Percentiles rank a stretch among this genome's conserved stretches.
Conservation (phyloP, 2,888 invertebrate genomes). For the Troilus luridus region DNA sequence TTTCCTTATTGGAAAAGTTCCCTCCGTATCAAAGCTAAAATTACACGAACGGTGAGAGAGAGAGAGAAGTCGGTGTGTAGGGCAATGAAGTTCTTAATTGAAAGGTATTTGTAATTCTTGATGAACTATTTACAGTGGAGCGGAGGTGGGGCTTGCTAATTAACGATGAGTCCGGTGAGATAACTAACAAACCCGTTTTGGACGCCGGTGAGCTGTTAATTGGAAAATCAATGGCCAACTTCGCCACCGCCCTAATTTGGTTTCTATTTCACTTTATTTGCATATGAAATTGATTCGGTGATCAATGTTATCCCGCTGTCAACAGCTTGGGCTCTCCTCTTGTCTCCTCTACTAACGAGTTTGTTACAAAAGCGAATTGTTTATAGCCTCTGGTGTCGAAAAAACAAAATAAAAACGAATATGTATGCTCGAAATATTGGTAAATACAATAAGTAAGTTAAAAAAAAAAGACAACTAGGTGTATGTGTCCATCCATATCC, state of each 20-base stretch:
- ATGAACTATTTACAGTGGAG: conserved; percentile 58
- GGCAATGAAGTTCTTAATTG: conserved; percentile 27
- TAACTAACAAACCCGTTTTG: conserved; percentile 52
- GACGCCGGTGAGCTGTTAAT: conserved; percentile 37
- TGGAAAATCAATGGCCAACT: conserved; percentile 60
- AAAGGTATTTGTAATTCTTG: conserved; percentile 51
- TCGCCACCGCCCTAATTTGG: conserved; percentile 59
- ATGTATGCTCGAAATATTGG: no score
- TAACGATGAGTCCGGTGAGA: background rate
- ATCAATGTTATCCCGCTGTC: conserved; percentile 1
- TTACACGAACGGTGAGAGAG: background rate
- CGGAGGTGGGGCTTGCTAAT: conserved; percentile 7
- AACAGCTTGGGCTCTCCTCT: background rate
- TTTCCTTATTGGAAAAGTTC: background rate
- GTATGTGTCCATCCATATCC: no score
- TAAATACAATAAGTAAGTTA: no score
- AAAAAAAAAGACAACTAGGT: no score
- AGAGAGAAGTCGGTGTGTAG: background rate
- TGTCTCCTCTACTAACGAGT: conserved; percentile 7
- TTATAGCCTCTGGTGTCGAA: background rate
- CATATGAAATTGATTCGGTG: conserved; percentile 57
- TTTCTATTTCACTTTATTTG: conserved; percentile 59
- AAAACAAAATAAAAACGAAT: no score
- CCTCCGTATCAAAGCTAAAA: background rate
- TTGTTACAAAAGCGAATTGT: conserved; percentile 17